These are phyloP conservation scores for Halcyon senegalensis DNA, from an alignment of 2,113 vertebrate species.

Conservation along the genomic window DNA sequence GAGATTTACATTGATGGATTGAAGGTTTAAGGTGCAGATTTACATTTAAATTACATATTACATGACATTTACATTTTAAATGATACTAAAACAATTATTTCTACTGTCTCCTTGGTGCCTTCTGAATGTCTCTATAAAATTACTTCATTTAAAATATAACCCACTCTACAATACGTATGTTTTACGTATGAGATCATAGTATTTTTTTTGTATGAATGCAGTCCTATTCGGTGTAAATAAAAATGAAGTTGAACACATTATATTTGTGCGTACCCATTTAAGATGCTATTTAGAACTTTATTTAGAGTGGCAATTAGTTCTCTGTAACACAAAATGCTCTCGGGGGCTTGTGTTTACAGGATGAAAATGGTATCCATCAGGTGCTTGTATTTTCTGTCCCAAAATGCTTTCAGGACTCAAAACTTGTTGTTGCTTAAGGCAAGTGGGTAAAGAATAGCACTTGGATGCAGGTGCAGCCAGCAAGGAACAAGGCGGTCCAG, in stretches of 20 bases:
- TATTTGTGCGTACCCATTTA: background rate
- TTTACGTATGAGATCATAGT: background rate
- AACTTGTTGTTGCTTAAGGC: background rate
- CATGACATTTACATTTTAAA: constrained; percentile 68
- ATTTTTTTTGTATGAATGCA: background rate
- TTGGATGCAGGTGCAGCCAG: background rate
- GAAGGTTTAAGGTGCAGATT: constrained; percentile 68
- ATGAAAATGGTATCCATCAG: background rate
- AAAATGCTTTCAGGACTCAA: background rate
- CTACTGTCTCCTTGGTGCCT: constrained; percentile 46
- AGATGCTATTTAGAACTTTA: background rate
- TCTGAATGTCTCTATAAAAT: constrained; percentile 27
- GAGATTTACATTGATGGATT: constrained; percentile 69
- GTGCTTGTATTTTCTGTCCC: background rate
- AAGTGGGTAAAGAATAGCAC: background rate
- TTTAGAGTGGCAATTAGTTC: background rate
- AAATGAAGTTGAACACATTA: background rate
- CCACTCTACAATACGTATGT: background rate
- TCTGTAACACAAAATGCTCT: background rate
- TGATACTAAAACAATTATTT: constrained; percentile 68
- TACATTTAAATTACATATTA: constrained; percentile 70
- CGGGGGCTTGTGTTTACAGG: background rate
- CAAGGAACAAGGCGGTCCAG: background rate
- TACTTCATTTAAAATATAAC: constrained; percentile 12
- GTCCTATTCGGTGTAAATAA: background rate